Base-by-base conservation (phyloP, 2,797 vertebrate species). In the Meda fulgida region DNA sequence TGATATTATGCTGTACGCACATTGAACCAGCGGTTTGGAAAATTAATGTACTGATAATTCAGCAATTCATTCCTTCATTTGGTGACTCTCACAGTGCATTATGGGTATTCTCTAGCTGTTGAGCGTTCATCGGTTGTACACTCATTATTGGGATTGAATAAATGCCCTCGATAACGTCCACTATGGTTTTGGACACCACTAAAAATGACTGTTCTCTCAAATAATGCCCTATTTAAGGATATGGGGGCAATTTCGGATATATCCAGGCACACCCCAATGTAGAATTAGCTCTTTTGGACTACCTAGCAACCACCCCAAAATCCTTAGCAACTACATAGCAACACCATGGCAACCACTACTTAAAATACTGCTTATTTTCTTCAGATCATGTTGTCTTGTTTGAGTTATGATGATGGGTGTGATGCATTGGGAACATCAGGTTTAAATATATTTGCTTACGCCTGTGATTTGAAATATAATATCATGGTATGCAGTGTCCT, bases 361-460 rank as follows among this genome's bases (percentile, higher is more conserved):
- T 13, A 55, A 58, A 34, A 5, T n/a, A 65, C 6, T 48, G 19
- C 8, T n/a, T 0, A 11, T 80, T 53, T 53, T 51, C 11, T 34
- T 38, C 3, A 36, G 31, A n/a, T 34, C 63, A 34, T 67, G 9
- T 46, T n/a, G 31, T 79, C 16, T 66, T 31, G n/a, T 43, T 79
- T 48, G 51, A 63, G n/a, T 31, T 78, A 29, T 63, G 40, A 29
- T 7, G 10, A 78, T 21, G 38, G 13, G 13, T 38, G 43, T 53
- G 11, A 69, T 69, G 46, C 46, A n/a, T 26, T 31, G 38, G 46
- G 46, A 69, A 80, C 31, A 69, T 38, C 21, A 69, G 14, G 29
- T 53, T 81, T 34, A 67, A 36, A 69, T 69, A 81, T 55, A 48
- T 82, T 31, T 82, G 80, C 69, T 58, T 46, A 48, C 7, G 19